These are phyloP conservation scores for Oxygymnocypris stewartii DNA, from an alignment of 2,113 vertebrate species.

Conservation along the genomic window DNA sequence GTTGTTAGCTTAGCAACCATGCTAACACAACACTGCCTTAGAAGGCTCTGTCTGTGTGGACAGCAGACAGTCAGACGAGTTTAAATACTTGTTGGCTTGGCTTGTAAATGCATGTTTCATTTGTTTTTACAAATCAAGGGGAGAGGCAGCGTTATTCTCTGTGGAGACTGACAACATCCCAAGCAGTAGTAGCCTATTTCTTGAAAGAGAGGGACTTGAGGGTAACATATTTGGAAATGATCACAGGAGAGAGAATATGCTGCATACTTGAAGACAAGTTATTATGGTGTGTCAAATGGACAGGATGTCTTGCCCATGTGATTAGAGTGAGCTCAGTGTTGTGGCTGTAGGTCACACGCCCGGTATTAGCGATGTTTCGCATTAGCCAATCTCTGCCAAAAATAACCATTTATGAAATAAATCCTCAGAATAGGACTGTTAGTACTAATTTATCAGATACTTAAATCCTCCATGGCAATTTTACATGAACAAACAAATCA, in stretches of 20 bases:
- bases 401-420: neutral
- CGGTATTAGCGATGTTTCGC: slow-evolving; percentile 13
- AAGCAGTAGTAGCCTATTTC: neutral
- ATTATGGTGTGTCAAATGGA: neutral
- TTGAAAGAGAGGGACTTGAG: too few relatives aligned
- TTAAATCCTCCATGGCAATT: neutral
- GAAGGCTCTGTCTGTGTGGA: neutral
- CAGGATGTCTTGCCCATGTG: slow-evolving; percentile 8
- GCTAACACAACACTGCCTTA: slow-evolving; percentile 6
- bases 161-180: neutral
- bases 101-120: slow-evolving; percentile 14
- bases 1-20: neutral
- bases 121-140: neutral
- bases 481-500: neutral
- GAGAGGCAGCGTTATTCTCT: neutral
- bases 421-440: neutral
- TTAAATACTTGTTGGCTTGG: neutral
- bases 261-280: neutral
- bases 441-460: neutral
- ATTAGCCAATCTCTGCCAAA: neutral
- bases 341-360: slow-evolving; percentile 30
- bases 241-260: neutral
- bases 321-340: slow-evolving; percentile 2
- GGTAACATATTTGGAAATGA: neutral
- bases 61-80: neutral